These are phyloP conservation scores for Semibalanus balanoides DNA, from an alignment of 1,140 invertebrate species.

Conservation along the genomic window DNA sequence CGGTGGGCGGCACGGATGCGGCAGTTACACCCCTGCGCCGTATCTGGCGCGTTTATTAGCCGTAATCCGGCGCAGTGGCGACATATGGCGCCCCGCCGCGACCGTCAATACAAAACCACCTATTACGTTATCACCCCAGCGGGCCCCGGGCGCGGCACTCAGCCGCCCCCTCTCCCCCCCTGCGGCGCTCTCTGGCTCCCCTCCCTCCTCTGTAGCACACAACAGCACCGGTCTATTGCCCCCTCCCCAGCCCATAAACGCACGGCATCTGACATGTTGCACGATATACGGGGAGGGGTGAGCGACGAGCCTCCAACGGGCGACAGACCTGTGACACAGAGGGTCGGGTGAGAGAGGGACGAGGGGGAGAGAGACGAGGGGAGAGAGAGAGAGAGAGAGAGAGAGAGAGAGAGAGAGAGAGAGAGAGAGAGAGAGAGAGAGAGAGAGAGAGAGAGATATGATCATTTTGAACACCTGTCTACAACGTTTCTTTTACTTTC, in stretches of 20 bases:
- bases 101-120: not conserved
- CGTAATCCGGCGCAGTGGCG: not conserved
- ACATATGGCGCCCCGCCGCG: not conserved
- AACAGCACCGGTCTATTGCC: not conserved
- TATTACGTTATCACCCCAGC: not conserved
- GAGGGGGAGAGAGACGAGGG: not conserved
- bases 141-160: not conserved
- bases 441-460: too few species aligned
- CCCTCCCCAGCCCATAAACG: not conserved
- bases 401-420: not conserved
- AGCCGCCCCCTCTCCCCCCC: too few species aligned
- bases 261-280: not conserved
- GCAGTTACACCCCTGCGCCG: not conserved
- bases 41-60: not conserved
- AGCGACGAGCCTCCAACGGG: not conserved
- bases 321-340: not conserved
- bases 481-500: too few species aligned
- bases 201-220: not conserved
- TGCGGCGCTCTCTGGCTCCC: too few species aligned
- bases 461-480: too few species aligned
- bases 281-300: not conserved
- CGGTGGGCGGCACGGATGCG: not conserved
- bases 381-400: constrained; percentile 1
- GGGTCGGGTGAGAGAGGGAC: not conserved
- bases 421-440: not conserved